Evolutionary conservation across 92 coral and sea anemone species (phyloP).

Genomic region (Palythoa heliodiscus): DNA sequence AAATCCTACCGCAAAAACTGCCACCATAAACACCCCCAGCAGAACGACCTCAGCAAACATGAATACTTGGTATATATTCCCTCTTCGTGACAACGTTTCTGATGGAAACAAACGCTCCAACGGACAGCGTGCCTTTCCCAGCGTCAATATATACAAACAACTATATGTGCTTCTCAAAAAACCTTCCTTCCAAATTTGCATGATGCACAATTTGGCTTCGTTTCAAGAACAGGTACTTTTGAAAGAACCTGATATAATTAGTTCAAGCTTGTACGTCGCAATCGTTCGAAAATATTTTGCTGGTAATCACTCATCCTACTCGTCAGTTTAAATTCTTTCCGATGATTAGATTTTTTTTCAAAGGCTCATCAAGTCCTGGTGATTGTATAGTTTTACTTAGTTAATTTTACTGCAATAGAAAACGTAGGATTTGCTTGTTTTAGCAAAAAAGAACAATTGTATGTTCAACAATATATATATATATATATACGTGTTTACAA

Average conservation of each 20-base stretch:
- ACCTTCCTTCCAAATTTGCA: not conserved
- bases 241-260: not conserved
- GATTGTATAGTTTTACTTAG: no score
- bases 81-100: not conserved
- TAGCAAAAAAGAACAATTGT: no score
- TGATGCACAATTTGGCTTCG: not conserved
- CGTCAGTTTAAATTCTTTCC: no score
- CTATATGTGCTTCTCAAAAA: not conserved
- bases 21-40: conserved; percentile 25
- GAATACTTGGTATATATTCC: not conserved
- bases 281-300: not conserved
- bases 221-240: conserved; percentile 35
- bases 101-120: no score
- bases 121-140: not conserved
- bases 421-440: no score
- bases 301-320: no score
- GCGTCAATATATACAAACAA: not conserved
- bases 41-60: conserved; percentile 28
- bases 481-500: no score
- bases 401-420: no score
- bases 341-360: no score
- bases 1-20: conserved; percentile 10
- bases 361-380: not conserved
- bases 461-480: no score
- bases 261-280: not conserved